Conservation (phyloP, 2,113 vertebrate genomes). For the Antechinus stuartii region DNA sequence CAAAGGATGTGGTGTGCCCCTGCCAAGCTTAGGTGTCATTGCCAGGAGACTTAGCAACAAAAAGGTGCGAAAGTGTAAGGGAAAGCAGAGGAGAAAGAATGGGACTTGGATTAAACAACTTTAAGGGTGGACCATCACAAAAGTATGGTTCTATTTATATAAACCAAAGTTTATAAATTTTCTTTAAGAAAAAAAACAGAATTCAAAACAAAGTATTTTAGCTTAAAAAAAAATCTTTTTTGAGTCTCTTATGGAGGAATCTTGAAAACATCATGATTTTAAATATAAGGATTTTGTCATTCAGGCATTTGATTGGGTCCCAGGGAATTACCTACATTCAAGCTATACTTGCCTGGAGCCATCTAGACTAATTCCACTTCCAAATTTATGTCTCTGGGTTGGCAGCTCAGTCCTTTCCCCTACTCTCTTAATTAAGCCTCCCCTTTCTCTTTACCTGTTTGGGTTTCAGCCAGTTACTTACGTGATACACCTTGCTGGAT, state of each 20-base stretch:
- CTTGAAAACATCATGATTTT: conserved; percentile 64
- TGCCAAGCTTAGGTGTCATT: background rate
- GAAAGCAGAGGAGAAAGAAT: background rate
- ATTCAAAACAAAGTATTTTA: conserved; percentile 3
- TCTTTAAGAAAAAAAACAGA: background rate
- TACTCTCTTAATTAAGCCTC: conserved; percentile 13
- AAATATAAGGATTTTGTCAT: conserved; percentile 62
- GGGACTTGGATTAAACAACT: background rate
- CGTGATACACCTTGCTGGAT: conserved; percentile 95
- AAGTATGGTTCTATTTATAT: background rate
- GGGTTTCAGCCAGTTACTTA: conserved; percentile 84
- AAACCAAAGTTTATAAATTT: background rate
- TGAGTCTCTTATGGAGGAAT: background rate
- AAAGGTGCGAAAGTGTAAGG: background rate
- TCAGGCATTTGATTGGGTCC: conserved; percentile 72
- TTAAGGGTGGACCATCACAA: background rate
- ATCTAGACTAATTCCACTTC: conserved; percentile 72
- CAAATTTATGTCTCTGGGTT: conserved; percentile 52
- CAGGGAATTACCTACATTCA: conserved; percentile 62
- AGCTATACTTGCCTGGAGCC: conserved; percentile 66
- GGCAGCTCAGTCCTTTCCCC: conserved; percentile 45
- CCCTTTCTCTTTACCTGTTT: background rate
- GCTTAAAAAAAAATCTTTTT: conserved; percentile 8
- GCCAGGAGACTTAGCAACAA: background rate
- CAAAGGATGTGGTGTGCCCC: background rate